phyloP scores from a whole-genome alignment of 2,113 vertebrate genomes.

The Rhagologus leucostigma region DNA sequence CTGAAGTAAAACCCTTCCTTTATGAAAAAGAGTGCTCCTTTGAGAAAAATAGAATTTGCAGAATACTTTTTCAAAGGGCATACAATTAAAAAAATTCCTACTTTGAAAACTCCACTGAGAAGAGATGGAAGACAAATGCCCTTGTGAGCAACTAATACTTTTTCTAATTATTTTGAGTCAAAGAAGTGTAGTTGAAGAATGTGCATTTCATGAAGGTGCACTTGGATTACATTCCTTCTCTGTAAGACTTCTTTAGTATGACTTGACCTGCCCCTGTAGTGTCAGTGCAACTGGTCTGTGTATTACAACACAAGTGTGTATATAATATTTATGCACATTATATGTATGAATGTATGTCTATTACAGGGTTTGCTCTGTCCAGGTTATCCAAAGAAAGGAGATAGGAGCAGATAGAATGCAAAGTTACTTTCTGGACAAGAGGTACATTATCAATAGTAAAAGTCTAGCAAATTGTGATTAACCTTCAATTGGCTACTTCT shows the following conservation, averaged over 20 bases:
- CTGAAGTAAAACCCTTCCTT: not conserved
- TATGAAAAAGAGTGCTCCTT: conserved; percentile 25
- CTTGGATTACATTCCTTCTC: not conserved
- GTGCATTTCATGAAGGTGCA: not conserved
- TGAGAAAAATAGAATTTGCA: conserved; percentile 41
- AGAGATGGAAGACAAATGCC: conserved; percentile 11
- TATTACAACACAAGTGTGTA: accelerated
- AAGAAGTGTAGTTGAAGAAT: not conserved
- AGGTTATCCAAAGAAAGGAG: not conserved
- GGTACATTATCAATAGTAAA: not conserved
- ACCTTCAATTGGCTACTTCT: not conserved
- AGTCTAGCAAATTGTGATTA: not conserved
- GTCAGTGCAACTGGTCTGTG: not conserved
- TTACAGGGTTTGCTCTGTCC: not conserved
- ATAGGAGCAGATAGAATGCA: not conserved
- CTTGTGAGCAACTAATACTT: not conserved
- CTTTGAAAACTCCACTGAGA: conserved; percentile 30
- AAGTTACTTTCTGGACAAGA: not conserved
- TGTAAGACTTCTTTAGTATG: not conserved
- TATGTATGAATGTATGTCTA: not conserved
- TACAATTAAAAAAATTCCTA: not conserved
- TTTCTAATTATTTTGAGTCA: not conserved
- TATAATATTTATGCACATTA: not conserved
- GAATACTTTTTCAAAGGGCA: conserved; percentile 24
- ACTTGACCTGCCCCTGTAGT: not conserved